phyloP scores from a whole-genome alignment of 1,140 invertebrate species.

The Panagrolaimus sp. region DNA sequence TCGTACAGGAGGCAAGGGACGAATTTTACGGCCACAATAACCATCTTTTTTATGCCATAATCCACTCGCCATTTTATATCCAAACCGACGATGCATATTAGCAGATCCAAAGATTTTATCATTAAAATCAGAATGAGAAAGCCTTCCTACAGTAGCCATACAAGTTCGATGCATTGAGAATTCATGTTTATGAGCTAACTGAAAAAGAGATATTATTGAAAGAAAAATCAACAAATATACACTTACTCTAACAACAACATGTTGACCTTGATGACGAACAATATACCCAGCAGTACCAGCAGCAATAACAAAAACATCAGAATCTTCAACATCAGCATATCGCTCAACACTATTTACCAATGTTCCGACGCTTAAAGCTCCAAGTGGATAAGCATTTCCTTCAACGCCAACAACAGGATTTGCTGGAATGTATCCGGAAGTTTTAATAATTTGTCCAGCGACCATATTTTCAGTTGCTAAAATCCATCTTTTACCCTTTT shows the following conservation, averaged over 20 bases:
- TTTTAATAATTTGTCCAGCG: constrained; percentile 80
- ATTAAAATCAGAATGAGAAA: constrained; percentile 75
- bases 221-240: constrained; percentile 22
- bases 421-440: constrained; percentile 74
- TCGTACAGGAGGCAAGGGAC: constrained; percentile 63
- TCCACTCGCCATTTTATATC: constrained; percentile 70
- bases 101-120: constrained; percentile 56
- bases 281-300: constrained; percentile 77
- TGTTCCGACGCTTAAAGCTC: constrained; percentile 81
- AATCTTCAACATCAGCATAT: constrained; percentile 41
- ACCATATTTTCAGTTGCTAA: constrained; percentile 70
- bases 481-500: constrained; percentile 62
- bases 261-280: constrained; percentile 69
- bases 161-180: constrained; percentile 74
- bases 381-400: constrained; percentile 86
- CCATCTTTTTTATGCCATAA: constrained; percentile 85
- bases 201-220: constrained; percentile 34
- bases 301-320: constrained; percentile 67
- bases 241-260: constrained; percentile 69
- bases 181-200: constrained; percentile 71
- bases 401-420: constrained; percentile 69
- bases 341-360: constrained; percentile 68
- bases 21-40: constrained; percentile 79
- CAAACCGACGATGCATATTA: constrained; percentile 58
- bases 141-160: constrained; percentile 82